A percentile compares a stretch with the other conserved stretches of the same genome.
Evolutionary conservation across 2,113 vertebrate genomes (phyloP).

Genomic region (Microtus ochrogaster): DNA sequence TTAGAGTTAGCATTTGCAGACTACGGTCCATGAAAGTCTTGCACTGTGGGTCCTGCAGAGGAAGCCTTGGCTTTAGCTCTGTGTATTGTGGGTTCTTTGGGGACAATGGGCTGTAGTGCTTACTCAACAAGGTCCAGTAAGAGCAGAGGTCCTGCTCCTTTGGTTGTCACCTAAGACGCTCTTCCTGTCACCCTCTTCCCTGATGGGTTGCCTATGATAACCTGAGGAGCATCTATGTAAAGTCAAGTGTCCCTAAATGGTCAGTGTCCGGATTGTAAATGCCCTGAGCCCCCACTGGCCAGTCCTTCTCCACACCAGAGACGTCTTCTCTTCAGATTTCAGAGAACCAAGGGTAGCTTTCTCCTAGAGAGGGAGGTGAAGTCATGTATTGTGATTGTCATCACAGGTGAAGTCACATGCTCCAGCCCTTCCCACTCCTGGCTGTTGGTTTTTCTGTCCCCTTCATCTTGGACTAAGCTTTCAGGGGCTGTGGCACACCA

Average conservation of each 20-base stretch:
- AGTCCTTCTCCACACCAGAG: not conserved
- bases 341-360: not conserved
- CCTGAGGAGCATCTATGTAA: not conserved
- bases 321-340: not conserved
- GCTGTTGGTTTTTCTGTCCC: not conserved
- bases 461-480: not conserved
- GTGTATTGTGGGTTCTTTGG: not conserved
- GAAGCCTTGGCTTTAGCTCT: not conserved
- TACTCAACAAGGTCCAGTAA: not conserved
- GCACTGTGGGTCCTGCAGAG: not conserved
- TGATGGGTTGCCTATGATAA: not conserved
- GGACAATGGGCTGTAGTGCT: not conserved
- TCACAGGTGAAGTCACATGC: not conserved
- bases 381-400: not conserved
- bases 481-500: not conserved
- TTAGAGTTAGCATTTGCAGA: not conserved
- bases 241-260: not conserved
- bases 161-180: fast-evolving
- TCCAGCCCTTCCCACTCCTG: not conserved
- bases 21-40: too few species aligned
- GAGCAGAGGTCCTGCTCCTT: not conserved
- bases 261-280: not conserved
- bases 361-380: fast-evolving
- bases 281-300: too few species aligned
- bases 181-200: not conserved